Evolutionary conservation across 2,888 invertebrate species (phyloP).

Genomic region (Arge pagana): DNA sequence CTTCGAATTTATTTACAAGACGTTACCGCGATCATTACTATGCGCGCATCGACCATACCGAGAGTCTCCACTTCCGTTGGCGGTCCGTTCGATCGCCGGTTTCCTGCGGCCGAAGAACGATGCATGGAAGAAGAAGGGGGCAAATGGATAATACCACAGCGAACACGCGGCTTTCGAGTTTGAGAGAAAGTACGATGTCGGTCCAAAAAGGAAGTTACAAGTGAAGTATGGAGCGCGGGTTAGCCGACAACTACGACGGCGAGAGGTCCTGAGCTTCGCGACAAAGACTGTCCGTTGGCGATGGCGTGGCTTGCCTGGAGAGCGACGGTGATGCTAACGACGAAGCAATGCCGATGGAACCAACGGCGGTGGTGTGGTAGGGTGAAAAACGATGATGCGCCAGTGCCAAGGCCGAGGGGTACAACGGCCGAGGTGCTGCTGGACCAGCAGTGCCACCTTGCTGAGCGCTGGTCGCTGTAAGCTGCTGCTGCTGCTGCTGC

Average conservation of each 20-base stretch:
- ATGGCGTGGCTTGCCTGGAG: slow-evolving; percentile 51
- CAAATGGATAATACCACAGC: not conserved
- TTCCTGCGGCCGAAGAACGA: not conserved
- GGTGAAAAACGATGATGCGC: slow-evolving; percentile 58
- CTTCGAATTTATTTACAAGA: too few species aligned
- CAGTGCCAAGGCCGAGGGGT: slow-evolving; percentile 51
- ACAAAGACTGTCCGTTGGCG: slow-evolving; percentile 54
- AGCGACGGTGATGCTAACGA: slow-evolving; percentile 49
- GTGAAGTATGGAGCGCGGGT: slow-evolving; percentile 4
- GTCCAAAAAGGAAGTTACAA: not conserved
- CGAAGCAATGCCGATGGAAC: slow-evolving; percentile 46
- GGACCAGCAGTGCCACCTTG: slow-evolving; percentile 37
- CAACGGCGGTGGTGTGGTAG: slow-evolving; percentile 48
- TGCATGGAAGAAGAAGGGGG: not conserved
- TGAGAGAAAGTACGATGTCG: not conserved
- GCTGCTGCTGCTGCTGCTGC: slow-evolving; percentile 43
- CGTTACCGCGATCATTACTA: too few species aligned
- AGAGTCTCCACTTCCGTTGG: too few species aligned
- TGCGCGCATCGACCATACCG: too few species aligned
- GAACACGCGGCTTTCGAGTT: not conserved
- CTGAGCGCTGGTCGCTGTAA: slow-evolving; percentile 22
- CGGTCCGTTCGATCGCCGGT: too few species aligned
- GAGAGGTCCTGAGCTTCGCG: slow-evolving; percentile 54
- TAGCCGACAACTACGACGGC: slow-evolving; percentile 49
- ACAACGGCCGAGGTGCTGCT: slow-evolving; percentile 52